These are phyloP conservation scores for Drosophila antonietae DNA, from an alignment of 2,888 invertebrate species.

Conservation along the genomic window DNA sequence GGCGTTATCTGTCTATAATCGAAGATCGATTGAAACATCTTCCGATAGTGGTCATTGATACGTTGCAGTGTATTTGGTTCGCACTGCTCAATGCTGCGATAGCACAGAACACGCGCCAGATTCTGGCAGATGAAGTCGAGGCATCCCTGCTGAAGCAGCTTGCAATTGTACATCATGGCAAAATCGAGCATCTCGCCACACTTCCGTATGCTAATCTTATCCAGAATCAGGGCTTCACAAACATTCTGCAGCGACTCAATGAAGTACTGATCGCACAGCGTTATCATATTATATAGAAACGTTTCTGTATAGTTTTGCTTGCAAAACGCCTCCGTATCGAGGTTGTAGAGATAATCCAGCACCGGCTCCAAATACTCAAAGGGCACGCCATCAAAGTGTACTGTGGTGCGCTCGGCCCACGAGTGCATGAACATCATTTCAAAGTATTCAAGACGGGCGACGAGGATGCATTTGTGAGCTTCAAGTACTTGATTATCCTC, in stretches of 20 bases:
- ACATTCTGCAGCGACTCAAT: conserved; percentile 89
- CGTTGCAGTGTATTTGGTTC: conserved; percentile 87
- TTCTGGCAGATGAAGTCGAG: conserved; percentile 92
- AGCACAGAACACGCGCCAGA: conserved; percentile 89
- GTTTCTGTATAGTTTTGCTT: conserved; percentile 89
- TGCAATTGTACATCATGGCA: conserved; percentile 90
- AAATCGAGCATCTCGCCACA: conserved; percentile 91
- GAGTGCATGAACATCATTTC: conserved; percentile 92
- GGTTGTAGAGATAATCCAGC: conserved; percentile 91
- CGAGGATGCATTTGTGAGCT: conserved; percentile 93
- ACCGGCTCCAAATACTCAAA: conserved; percentile 87
- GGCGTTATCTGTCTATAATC: conserved; percentile 89
- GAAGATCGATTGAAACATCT: conserved; percentile 86
- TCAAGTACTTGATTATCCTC: conserved; percentile 85
- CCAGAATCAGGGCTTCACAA: conserved; percentile 89
- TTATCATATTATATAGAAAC: conserved; percentile 89
- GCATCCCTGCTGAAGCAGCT: conserved; percentile 89
- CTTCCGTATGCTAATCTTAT: conserved; percentile 90
- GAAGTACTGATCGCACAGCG: conserved; percentile 92
- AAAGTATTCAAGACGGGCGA: conserved; percentile 93
- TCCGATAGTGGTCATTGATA: conserved; percentile 88
- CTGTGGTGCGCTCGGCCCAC: conserved; percentile 86
- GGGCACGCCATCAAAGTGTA: conserved; percentile 81
- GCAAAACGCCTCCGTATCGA: conserved; percentile 87
- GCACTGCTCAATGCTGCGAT: conserved; percentile 88